These are phyloP conservation scores for Zoanthus gigantus DNA, from an alignment of 92 coral and sea anemone genomes.

Conservation along the genomic window DNA sequence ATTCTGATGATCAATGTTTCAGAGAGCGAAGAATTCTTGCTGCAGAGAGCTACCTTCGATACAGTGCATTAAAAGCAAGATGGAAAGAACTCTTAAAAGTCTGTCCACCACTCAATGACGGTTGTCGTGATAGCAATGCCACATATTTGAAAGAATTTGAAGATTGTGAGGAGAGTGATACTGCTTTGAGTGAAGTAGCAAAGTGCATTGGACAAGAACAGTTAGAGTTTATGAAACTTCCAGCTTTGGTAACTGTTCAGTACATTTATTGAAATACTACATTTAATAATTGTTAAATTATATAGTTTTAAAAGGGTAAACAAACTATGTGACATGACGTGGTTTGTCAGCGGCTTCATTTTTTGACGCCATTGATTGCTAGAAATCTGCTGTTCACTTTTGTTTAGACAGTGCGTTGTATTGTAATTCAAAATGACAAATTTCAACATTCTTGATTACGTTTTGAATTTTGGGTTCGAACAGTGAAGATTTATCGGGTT, in stretches of 20 bases:
- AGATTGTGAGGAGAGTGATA: slow-evolving; percentile 38
- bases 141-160: slow-evolving; percentile 74
- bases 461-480: no score
- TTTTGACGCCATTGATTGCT: no score
- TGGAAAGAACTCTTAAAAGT: slow-evolving; percentile 84
- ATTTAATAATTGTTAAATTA: no score
- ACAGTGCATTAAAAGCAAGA: slow-evolving; percentile 81
- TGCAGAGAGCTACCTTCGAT: slow-evolving; percentile 82
- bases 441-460: no score
- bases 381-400: no score
- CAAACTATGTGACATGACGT: no score
- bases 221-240: slow-evolving; percentile 79
- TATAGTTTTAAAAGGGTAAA: no score
- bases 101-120: slow-evolving; percentile 43
- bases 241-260: slow-evolving; percentile 76
- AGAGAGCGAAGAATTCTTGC: slow-evolving; percentile 89
- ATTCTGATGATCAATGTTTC: neutral
- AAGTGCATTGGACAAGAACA: slow-evolving; percentile 69
- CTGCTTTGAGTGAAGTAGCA: slow-evolving; percentile 38
- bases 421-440: no score
- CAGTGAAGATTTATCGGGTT: no score
- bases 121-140: slow-evolving; percentile 60
- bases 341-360: no score
- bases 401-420: no score
- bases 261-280: no score